Evolutionary conservation across 2,888 invertebrate species (phyloP).

Genomic region (Xestia xanthographa): DNA sequence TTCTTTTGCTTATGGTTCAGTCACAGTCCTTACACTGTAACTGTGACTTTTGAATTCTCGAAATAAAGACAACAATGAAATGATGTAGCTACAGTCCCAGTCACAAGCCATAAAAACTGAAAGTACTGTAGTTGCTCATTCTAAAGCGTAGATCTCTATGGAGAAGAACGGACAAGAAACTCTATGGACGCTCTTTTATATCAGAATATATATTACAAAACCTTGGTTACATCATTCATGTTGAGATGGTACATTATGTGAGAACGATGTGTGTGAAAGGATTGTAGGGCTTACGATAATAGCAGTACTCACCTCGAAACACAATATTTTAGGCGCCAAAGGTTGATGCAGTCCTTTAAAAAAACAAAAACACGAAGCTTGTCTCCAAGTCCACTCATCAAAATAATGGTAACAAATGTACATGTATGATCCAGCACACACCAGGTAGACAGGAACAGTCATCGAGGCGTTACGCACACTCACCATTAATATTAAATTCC

Average conservation of each 20-base stretch:
- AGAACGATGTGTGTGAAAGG: too few relatives aligned
- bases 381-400: conserved; percentile 11
- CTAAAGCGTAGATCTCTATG: too few relatives aligned
- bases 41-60: not conserved
- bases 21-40: not conserved
- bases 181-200: too few relatives aligned
- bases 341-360: not conserved
- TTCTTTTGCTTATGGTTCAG: not conserved
- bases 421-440: conserved; percentile 13
- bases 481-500: conserved; percentile 39
- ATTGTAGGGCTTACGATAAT: not conserved
- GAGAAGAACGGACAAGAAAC: too few relatives aligned
- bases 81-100: too few relatives aligned
- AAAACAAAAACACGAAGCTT: not conserved
- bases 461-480: not conserved
- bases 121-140: too few relatives aligned
- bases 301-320: not conserved
- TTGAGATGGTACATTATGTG: too few relatives aligned
- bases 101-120: too few relatives aligned
- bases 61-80: too few relatives aligned
- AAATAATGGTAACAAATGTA: conserved; percentile 31
- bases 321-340: not conserved
- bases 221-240: too few relatives aligned
- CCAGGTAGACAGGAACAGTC: conserved; percentile 37
- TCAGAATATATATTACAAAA: too few relatives aligned